phyloP scores from a whole-genome alignment of 2,797 vertebrate genomes.

The Selene dorsalis region DNA sequence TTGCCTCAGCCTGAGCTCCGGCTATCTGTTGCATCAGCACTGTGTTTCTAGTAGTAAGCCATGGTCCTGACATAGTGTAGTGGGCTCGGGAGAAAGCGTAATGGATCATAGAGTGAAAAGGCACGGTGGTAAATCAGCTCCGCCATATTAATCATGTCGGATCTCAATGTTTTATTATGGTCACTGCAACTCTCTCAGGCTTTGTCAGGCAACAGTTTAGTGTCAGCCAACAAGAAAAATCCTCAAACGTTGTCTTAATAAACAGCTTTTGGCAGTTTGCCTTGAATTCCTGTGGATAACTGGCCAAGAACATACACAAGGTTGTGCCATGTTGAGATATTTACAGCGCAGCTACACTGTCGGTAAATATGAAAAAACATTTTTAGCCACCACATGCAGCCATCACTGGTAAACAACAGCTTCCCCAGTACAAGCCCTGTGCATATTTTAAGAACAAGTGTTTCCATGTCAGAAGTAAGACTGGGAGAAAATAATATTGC shows the following conservation, averaged over 20 bases:
- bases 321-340: constrained; percentile 13
- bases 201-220: constrained; percentile 1
- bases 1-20: constrained; percentile 74
- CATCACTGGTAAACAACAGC: neutral
- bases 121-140: constrained; percentile 10
- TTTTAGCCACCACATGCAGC: neutral
- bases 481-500: neutral
- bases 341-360: neutral
- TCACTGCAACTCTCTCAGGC: neutral
- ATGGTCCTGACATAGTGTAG: constrained; percentile 26
- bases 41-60: constrained; percentile 61
- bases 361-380: constrained; percentile 10
- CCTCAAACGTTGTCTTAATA: constrained; percentile 4
- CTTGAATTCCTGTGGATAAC: neutral
- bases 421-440: neutral
- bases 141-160: constrained; percentile 2
- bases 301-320: neutral
- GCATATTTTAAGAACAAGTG: neutral
- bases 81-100: constrained; percentile 18
- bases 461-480: neutral
- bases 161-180: constrained; percentile 16
- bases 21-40: constrained; percentile 77
- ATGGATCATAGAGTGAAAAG: constrained; percentile 24
- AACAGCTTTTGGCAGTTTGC: neutral
- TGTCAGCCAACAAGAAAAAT: constrained; percentile 3